Base-by-base conservation (phyloP, 2,888 invertebrate genomes). In the Petrolisthes manimaculis region DNA sequence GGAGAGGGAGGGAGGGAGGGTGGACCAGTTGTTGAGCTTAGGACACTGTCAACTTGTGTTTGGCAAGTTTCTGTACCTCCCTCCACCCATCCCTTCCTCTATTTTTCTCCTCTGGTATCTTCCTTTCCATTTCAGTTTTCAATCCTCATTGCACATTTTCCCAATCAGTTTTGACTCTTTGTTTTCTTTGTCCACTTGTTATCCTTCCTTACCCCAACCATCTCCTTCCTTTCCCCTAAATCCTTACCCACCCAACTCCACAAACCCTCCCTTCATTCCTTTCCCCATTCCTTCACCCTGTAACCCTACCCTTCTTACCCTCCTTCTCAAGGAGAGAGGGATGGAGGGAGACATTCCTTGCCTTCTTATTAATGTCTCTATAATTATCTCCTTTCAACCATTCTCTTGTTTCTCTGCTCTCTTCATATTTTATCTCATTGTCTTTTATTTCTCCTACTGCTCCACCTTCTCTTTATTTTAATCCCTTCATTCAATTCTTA, bases 41-140 rank as follows among this genome's bases (percentile, higher is more conserved):
- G 21, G 6, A 18, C 71, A 71, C 71, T 71, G 71, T n/a, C 71
- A 21, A 71, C 71, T 71, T 71, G 71, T 71, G 14, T 71, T n/a
- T 12, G 71, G 14, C 71, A 71, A 71, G 71, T 71, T 71, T n/a
- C 37, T 37, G 37, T 37, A 37, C n/a, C 71, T 71, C 71, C 71
- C 21, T 71, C 71, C 71, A 6, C 21, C 71, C 71, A 6, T n/a
- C 71, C 71, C 71, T n/a, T n/a, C 71, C 21, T n/a, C 71, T n/a
- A n/a, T 21, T n/a, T n/a, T n/a, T n/a, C 71, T 71, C 71, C 71
- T 37, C 37, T 37, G 37, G 37, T 37, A 37, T 2, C 37, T 37
- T 37, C 2, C 37, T 37, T 21, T 71, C 21, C 71, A 61, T n/a
- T 71, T 71, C 71, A 6, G 18, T 71, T n/a, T 71, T n/a, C 71